These are phyloP conservation scores for Heteromyza rotundicornis DNA, from an alignment of 2,888 invertebrate genomes.

Conservation along the genomic window DNA sequence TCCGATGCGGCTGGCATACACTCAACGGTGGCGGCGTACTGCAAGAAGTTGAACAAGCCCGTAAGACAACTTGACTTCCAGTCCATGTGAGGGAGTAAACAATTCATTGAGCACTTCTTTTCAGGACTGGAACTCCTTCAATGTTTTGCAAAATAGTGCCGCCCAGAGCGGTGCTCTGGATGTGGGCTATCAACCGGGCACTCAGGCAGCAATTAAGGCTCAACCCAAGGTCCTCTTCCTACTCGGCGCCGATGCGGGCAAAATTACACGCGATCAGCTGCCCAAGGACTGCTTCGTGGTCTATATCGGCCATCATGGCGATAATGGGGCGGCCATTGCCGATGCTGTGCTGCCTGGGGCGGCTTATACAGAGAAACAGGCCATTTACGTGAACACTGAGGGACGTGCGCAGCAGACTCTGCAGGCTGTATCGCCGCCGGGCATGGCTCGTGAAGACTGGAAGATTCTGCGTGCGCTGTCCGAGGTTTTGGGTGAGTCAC, in stretches of 20 bases:
- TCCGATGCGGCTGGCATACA: conserved; percentile 80
- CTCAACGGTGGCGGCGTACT: conserved; percentile 76
- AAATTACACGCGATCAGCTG: conserved; percentile 77
- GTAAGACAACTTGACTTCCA: conserved; percentile 62
- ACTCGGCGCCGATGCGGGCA: conserved; percentile 91
- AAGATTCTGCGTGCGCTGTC: conserved; percentile 96
- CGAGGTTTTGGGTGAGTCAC: conserved; percentile 73
- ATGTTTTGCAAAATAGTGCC: conserved; percentile 92
- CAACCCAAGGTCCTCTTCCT: conserved; percentile 85
- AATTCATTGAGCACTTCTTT: not conserved
- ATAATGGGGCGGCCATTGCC: conserved; percentile 89
- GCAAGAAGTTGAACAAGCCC: conserved; percentile 67
- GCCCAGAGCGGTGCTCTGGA: conserved; percentile 95
- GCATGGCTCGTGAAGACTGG: conserved; percentile 96
- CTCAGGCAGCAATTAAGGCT: conserved; percentile 67
- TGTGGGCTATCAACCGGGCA: conserved; percentile 86
- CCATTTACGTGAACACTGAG: conserved; percentile 97
- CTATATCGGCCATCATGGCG: conserved; percentile 96
- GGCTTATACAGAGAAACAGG: conserved; percentile 98
- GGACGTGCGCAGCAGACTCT: conserved; percentile 93
- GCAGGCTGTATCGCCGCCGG: conserved; percentile 88
- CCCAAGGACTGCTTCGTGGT: conserved; percentile 84
- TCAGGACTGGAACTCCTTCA: conserved; percentile 80
- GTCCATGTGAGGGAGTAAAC: too few species aligned
- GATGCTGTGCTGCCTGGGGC: conserved; percentile 94